Percentiles rank a stretch among this genome's conserved stretches.
These are phyloP conservation scores for Cichladusa arquata DNA, from an alignment of 2,113 vertebrate species.

Conservation along the genomic window DNA sequence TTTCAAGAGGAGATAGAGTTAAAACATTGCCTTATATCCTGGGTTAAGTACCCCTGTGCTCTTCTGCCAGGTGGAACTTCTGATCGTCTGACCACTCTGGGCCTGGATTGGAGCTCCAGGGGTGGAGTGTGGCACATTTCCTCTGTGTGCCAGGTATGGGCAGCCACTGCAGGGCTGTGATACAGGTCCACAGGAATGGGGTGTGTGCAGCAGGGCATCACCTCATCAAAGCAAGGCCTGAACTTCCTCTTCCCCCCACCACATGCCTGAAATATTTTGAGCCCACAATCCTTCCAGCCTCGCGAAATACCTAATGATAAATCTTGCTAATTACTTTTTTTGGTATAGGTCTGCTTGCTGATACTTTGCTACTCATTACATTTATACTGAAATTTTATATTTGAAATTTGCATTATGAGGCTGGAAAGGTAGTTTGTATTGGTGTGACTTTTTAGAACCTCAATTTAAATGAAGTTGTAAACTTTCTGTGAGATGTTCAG, in stretches of 20 bases:
- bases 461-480: neutral
- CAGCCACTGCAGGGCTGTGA: neutral
- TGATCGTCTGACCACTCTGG: neutral
- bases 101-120: neutral
- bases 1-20: neutral
- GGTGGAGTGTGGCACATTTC: neutral
- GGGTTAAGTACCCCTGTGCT: neutral
- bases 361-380: neutral
- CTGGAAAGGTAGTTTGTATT: neutral
- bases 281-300: neutral
- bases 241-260: neutral
- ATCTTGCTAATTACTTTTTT: neutral
- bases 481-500: neutral
- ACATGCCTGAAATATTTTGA: neutral
- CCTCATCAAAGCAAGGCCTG: neutral
- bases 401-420: neutral
- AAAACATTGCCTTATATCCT: neutral
- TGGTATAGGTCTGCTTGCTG: neutral
- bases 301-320: neutral
- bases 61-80: neutral
- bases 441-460: neutral
- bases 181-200: neutral
- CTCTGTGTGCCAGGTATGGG: neutral
- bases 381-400: neutral
- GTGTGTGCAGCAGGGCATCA: neutral